Percentiles rank a stretch among this genome's conserved stretches.
These are phyloP conservation scores for Ciconia maguari DNA, from an alignment of 2,113 vertebrate genomes.

Conservation along the genomic window DNA sequence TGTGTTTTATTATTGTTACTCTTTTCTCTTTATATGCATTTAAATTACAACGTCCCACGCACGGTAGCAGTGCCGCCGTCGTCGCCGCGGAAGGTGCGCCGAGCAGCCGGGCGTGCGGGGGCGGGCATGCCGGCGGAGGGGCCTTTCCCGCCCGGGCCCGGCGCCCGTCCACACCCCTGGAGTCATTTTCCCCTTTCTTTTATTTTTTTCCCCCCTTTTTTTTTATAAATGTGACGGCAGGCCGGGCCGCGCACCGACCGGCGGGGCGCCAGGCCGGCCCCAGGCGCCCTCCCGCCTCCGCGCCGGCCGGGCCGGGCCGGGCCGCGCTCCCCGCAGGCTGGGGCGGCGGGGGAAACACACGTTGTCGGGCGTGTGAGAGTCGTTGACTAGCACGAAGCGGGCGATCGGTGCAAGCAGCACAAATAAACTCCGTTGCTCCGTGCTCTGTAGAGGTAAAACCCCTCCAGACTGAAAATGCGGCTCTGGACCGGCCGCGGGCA, in stretches of 20 bases:
- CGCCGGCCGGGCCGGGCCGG: background rate
- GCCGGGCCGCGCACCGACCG: background rate
- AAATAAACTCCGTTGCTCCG: fast-evolving
- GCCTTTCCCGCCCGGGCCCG: background rate
- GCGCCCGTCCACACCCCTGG: background rate
- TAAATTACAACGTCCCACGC: background rate
- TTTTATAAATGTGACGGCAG: background rate
- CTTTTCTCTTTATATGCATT: background rate
- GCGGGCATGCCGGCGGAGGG: background rate
- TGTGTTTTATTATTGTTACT: background rate
- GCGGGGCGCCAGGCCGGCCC: too few relatives aligned
- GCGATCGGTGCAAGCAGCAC: fast-evolving
- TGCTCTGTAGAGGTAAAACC: background rate
- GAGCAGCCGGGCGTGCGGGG: background rate
- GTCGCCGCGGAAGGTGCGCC: background rate
- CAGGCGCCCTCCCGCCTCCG: background rate
- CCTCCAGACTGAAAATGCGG: fast-evolving
- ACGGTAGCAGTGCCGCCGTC: background rate
- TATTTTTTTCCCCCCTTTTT: background rate
- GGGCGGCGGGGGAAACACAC: fast-evolving
- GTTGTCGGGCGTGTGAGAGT: too few relatives aligned
- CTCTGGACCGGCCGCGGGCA: background rate
- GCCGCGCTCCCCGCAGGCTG: background rate
- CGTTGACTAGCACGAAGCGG: too few relatives aligned
- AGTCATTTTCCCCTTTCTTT: background rate